Evolutionary conservation across 2,797 vertebrate species (phyloP), one percentile per base, ranked within the genome.

Genomic region (Anabacerthia variegaticeps): DNA sequence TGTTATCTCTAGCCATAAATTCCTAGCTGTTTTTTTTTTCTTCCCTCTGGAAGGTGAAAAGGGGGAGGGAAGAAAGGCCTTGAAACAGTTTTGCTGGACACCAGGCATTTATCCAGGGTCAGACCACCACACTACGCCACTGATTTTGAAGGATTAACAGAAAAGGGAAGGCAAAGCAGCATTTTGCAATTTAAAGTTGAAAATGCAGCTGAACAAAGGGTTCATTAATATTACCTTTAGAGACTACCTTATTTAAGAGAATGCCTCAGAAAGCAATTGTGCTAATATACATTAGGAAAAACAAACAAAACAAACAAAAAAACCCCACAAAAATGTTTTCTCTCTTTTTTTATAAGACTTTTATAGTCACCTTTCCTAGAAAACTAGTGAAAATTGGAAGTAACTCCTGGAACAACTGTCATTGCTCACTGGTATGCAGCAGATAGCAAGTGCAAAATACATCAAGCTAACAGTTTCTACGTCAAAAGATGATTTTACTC

Each of bases 351-450:
- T 22, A 6, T n/a, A 34, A 51, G 19, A 30, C 10, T 51, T 5
- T 48, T n/a, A 37, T 44, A 41, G 19, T 85, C 20, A 34, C 14
- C 13, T 68, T 83, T 62, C 7, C 10, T 55, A 51, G 23, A 7
- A 46, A 78, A 68, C 18, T 43, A 48, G 6, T 48, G 17, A 66
- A 88, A 88, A 52, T 1, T 26, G 7, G 12, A 30, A 81, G 9
- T 62, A 36, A 49, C 36, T 85, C 13, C 19, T 72, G 22, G 18
- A 83, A 36, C 26, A 49, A 3, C 23, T 66, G 1, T 22, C 30
- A 0, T n/a, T 48, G 13, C 36, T 91, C 30, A 21, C 58, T 46
- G 1, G 7, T 48, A 23, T 0, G 3, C 12, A 34, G 4, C 32
- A 55, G n/a, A 14, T 43, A 20, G 8, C 8, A 59, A 73, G 23